Conservation (phyloP, 2,113 vertebrate genomes). For the Mastomys coucha region DNA sequence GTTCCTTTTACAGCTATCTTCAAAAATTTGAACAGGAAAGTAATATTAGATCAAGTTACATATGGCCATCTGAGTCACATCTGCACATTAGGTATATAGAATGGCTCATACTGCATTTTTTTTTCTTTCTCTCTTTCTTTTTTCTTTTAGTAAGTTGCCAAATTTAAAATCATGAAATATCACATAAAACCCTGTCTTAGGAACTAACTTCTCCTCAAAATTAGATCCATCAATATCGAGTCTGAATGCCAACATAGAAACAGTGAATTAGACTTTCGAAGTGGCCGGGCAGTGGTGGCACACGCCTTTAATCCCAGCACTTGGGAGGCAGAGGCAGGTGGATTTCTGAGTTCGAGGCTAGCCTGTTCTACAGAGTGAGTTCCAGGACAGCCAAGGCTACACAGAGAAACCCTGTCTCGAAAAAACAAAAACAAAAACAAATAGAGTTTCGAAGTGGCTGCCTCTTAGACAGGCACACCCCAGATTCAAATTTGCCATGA, state of each 20-base stretch:
- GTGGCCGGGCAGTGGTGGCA: no score
- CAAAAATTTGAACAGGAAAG: constrained; percentile 51
- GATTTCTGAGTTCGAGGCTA: no score
- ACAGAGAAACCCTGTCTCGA: no score
- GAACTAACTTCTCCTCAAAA: background rate
- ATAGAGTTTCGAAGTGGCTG: background rate
- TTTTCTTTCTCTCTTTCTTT: no score
- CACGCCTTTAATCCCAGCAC: no score
- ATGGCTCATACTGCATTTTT: background rate
- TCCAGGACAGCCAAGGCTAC: no score
- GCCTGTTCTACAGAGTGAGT: no score
- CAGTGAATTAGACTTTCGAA: background rate
- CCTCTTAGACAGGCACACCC: background rate
- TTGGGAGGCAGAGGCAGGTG: no score
- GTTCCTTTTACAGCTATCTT: constrained; percentile 51
- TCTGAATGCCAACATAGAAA: constrained; percentile 49
- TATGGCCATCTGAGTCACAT: constrained; percentile 34
- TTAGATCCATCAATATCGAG: background rate
- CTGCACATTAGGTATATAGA: background rate
- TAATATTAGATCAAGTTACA: background rate
- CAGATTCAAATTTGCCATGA: background rate
- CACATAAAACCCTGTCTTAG: constrained; percentile 27
- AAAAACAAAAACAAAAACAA: no score
- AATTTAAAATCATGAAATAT: constrained; percentile 35
- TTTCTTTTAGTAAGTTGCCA: constrained; percentile 31